Evolutionary conservation across 2,797 vertebrate species (phyloP), one percentile per base, ranked within the genome.

Genomic region (Botia almorhae): DNA sequence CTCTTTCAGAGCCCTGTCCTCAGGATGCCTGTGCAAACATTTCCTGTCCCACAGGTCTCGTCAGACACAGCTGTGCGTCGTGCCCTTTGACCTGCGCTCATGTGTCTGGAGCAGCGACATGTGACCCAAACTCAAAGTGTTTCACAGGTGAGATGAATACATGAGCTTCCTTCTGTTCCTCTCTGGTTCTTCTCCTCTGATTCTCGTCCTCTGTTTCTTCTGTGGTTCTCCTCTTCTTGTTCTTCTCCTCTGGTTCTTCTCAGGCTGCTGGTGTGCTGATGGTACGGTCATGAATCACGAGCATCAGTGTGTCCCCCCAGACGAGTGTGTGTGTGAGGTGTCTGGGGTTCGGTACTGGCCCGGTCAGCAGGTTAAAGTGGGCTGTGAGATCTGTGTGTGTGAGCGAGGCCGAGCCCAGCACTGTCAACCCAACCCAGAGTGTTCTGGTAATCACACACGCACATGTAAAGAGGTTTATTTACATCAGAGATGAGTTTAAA

Each of bases 261-360:
- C 67, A 97, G 97, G 96, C 16, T 98, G 97, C 87, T 97, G 96
- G 96, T 96, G 96, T 87, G 91, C 95, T 0, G 87, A 91, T 3
- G 95, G 94, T 1, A 90, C 85, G 81, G 93, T 96, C 65, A 92
- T 97, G 92, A 93, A 87, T 76, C 84, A 88, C 0, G 65, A 83
- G 0, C 90, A 94, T 13, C 88, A 51, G 53, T 97, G 96, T 53
- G 92, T 96, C 61, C 74, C 46, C 2, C 94, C 95, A 0, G 86
- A 91, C 79, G 92, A 95, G 78, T 96, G 96, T 88, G 88, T 89
- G 7, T 97, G 96, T 74, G 90, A 93, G 80, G 89, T 93, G 69
- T 92, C 91, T 0, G 94, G 94, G 11, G 85, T 91, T 70, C 79
- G 84, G 1, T 94, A 90, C 81, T 92, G 89, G 89, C 89, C 94